Percentiles rank a stretch among this genome's conserved stretches.
phyloP scores from a whole-genome alignment of 2,888 invertebrate species.

The Teinopalpus imperialis region DNA sequence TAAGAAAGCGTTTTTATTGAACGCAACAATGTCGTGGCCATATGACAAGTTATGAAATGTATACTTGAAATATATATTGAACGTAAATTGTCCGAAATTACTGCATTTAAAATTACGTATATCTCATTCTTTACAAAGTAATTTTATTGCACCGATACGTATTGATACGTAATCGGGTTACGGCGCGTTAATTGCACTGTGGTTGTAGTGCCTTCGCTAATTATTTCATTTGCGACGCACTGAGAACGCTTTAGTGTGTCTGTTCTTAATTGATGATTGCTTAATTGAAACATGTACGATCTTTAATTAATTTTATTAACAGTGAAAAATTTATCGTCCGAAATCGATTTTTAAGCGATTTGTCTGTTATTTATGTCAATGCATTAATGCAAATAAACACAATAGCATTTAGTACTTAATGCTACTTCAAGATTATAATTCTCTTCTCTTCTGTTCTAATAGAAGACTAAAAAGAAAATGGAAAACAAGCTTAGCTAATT shows the following conservation, averaged over 20 bases:
- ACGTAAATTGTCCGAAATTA: too few relatives aligned
- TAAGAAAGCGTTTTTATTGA: conserved; percentile 4
- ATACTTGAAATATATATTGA: too few relatives aligned
- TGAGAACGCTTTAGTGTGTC: not conserved
- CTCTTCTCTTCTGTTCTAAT: too few relatives aligned
- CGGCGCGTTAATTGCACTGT: conserved; percentile 15
- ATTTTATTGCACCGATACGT: conserved; percentile 9
- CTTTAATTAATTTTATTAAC: conserved; percentile 8
- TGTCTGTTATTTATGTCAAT: too few relatives aligned
- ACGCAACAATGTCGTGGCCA: not conserved
- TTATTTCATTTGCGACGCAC: conserved; percentile 8
- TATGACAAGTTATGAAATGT: too few relatives aligned
- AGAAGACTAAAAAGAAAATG: too few relatives aligned
- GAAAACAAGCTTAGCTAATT: too few relatives aligned
- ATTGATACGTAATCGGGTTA: conserved; percentile 12
- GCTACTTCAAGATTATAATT: too few relatives aligned
- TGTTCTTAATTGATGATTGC: conserved; percentile 14
- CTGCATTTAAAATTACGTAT: too few relatives aligned
- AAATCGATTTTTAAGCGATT: conserved; percentile 3
- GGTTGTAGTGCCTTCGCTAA: conserved; percentile 13
- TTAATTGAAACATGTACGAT: conserved; percentile 11
- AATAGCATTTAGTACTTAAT: too few relatives aligned
- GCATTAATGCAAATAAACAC: too few relatives aligned
- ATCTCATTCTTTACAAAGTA: not conserved
- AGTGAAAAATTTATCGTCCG: conserved; percentile 1